Evolutionary conservation across 2,113 vertebrate genomes (phyloP), one percentile per base, ranked within the genome.

Genomic region (Scomber scombrus): DNA sequence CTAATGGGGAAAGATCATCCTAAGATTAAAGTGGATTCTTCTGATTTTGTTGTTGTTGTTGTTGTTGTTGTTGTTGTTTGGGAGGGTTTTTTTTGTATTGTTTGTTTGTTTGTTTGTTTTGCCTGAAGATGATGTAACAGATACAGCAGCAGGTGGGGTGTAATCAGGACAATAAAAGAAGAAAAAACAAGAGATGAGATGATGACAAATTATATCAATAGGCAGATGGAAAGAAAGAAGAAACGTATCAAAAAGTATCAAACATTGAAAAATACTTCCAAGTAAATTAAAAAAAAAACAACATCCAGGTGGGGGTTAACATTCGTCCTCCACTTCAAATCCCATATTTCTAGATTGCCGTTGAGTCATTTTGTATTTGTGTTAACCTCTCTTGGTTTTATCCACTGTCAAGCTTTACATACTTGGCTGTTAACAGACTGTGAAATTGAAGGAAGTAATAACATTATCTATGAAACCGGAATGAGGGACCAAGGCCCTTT

Each of bases 401-500:
- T 21, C 63, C 58, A 55, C 16, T 58, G 60, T 80, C 74, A 54
- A 65, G 76, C 69, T 80, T 78, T 71, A 72, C 70, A 57, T 66
- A 78, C 76, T 81, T 21, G 43, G 45, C 76, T 52, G 80, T 72
- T 84, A 87, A 85, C 82, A 80, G 71, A 87, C 65, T 85, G 77
- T 85, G 86, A 89, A 88, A 89, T 87, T 71, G 75, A 81, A 84
- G 75, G 29, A 76, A 69, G 70, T 81, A 69, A 85, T 64, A 82
- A 71, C 51, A 65, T 65, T 74, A 82, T 83, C 78, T 81, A 51
- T 75, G 70, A 82, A 86, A 63, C 15, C n/a, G 18, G 76, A 80
- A 31, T 66, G 57, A 74, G 40, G 64, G 68, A 81, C 72, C 63
- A 71, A 69, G 62, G 58, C 46, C 46, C 6, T 78, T 40, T 7